phyloP scores from a whole-genome alignment of 1,140 invertebrate genomes.

The Liolophura sinensis region DNA sequence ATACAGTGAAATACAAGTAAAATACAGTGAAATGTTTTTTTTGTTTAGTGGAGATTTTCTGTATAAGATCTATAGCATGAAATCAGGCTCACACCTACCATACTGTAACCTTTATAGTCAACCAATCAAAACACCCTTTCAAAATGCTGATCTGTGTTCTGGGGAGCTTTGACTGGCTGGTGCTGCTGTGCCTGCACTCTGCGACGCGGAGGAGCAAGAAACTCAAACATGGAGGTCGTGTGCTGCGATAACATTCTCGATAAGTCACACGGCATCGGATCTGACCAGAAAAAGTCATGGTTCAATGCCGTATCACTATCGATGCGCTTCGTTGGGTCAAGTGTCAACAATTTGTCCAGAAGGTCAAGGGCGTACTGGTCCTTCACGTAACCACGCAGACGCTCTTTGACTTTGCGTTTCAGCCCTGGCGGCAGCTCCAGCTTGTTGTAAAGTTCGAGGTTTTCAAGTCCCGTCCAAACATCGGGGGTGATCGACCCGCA shows the following conservation, averaged over 20 bases:
- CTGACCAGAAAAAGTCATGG: conserved; percentile 98
- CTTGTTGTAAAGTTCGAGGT: conserved; percentile 87
- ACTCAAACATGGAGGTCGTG: conserved; percentile 96
- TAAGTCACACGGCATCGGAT: conserved; percentile 88
- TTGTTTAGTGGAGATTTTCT: too few species aligned
- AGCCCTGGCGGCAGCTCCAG: conserved; percentile 90
- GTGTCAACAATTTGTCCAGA: conserved; percentile 86
- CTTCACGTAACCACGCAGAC: conserved; percentile 89
- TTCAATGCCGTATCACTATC: conserved; percentile 93
- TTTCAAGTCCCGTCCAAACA: conserved; percentile 92
- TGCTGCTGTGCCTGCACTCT: conserved; percentile 29
- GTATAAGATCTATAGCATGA: too few species aligned
- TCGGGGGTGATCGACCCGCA: conserved; percentile 95
- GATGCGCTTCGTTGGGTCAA: conserved; percentile 89
- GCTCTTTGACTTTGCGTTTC: conserved; percentile 88
- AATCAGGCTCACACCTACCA: too few species aligned
- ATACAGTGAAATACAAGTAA: too few species aligned
- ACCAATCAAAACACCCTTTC: conserved; percentile 46
- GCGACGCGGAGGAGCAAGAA: conserved; percentile 77
- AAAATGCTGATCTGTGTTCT: conserved; percentile 53
- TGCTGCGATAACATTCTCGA: conserved; percentile 92
- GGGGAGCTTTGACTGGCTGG: conserved; percentile 19
- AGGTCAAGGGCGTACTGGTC: conserved; percentile 91
- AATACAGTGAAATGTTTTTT: too few species aligned
- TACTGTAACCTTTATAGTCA: too few species aligned